phyloP scores from a whole-genome alignment of 2,797 vertebrate species.

The Phyllotis vaccarum region DNA sequence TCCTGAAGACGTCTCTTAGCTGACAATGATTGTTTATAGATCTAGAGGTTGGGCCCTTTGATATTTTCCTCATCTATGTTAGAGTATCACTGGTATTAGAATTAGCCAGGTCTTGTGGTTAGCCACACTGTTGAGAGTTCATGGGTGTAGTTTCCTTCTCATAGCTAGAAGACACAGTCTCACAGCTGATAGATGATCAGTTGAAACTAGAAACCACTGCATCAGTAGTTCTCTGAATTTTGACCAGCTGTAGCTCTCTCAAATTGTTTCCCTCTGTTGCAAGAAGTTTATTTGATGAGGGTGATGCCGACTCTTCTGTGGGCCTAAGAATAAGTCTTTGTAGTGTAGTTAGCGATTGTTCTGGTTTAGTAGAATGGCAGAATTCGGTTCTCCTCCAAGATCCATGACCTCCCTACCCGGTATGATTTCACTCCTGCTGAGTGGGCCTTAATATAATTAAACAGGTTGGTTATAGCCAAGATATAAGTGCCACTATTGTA shows the following conservation, averaged over 20 bases:
- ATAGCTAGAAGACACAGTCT: background rate
- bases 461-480: background rate
- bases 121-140: background rate
- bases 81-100: background rate
- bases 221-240: background rate
- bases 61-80: background rate
- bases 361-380: background rate
- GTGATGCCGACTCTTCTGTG: background rate
- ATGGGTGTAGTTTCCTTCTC: background rate
- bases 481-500: background rate
- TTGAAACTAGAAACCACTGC: background rate
- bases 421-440: background rate
- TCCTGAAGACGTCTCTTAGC: background rate
- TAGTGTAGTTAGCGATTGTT: background rate
- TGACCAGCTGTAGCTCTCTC: background rate
- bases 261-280: background rate
- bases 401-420: background rate
- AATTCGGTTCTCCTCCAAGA: background rate
- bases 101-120: background rate
- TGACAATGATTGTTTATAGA: background rate
- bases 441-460: background rate
- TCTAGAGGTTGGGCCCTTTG: background rate
- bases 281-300: background rate
- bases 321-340: background rate
- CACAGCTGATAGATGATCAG: background rate